phyloP scores from a whole-genome alignment of 2,113 vertebrate genomes.

The Gobiocypris rarus region DNA sequence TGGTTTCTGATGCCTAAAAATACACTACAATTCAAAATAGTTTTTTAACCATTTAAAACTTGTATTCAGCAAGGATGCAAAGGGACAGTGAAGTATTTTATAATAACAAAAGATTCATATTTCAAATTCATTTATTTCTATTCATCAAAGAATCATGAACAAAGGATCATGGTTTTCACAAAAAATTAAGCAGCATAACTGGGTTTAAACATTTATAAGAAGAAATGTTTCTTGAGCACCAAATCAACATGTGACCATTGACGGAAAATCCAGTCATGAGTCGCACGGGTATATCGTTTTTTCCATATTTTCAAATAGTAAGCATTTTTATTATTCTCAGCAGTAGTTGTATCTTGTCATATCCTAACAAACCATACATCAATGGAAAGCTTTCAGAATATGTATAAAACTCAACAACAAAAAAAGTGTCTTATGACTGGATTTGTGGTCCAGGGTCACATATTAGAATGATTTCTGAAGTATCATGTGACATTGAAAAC shows the following conservation, averaged over 20 bases:
- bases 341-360: too few species aligned
- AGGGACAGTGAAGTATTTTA: not conserved
- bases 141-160: not conserved
- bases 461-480: too few species aligned
- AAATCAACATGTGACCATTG: not conserved
- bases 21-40: not conserved
- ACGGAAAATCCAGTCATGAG: too few species aligned
- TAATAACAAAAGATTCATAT: not conserved
- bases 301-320: too few species aligned
- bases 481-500: too few species aligned
- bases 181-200: not conserved
- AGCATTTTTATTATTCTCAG: too few species aligned
- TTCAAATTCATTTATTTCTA: not conserved
- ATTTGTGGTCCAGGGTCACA: too few species aligned
- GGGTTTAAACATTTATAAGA: not conserved
- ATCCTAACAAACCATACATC: too few species aligned
- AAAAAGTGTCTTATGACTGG: too few species aligned
- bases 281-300: too few species aligned
- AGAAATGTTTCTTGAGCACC: not conserved
- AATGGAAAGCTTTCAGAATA: too few species aligned
- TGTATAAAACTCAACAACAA: too few species aligned
- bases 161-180: not conserved
- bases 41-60: not conserved
- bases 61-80: not conserved
- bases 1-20: not conserved